phyloP scores from a whole-genome alignment of 2,797 vertebrate genomes.

The Oreortyx pictus region DNA sequence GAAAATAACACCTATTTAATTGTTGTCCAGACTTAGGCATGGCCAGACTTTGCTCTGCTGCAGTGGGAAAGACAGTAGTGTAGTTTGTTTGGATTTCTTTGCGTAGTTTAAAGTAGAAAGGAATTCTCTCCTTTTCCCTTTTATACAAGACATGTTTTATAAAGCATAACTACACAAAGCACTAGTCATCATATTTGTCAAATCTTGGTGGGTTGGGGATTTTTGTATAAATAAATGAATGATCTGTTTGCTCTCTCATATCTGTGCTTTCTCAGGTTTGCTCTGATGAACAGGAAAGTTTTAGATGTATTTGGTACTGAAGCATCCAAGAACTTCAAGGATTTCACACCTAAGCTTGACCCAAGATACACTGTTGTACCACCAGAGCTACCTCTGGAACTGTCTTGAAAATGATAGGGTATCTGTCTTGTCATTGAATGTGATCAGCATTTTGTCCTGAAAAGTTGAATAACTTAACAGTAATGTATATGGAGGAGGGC shows the following conservation, averaged over 20 bases:
- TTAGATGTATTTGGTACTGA: constrained; percentile 94
- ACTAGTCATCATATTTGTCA: neutral
- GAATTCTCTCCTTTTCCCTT: neutral
- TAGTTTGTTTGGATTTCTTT: neutral
- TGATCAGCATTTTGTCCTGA: constrained; percentile 71
- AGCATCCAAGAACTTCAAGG: constrained; percentile 91
- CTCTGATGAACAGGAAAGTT: constrained; percentile 91
- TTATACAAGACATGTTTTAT: neutral
- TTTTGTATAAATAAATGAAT: neutral
- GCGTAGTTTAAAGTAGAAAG: neutral
- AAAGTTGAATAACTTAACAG: constrained; percentile 73
- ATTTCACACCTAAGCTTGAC: constrained; percentile 90
- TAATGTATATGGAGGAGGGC: constrained; percentile 63
- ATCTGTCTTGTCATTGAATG: constrained; percentile 32
- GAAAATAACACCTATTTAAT: neutral
- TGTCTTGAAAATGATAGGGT: constrained; percentile 75
- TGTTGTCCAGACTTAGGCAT: neutral
- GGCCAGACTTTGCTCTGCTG: neutral
- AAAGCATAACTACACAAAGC: neutral
- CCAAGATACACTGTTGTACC: constrained; percentile 83
- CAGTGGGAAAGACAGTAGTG: neutral
- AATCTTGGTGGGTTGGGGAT: neutral
- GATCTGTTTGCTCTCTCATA: neutral
- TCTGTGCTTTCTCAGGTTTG: constrained; percentile 86
- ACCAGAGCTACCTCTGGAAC: constrained; percentile 80